Base-by-base conservation (phyloP, 2,113 vertebrate genomes). In the Sisor rabdophorus region DNA sequence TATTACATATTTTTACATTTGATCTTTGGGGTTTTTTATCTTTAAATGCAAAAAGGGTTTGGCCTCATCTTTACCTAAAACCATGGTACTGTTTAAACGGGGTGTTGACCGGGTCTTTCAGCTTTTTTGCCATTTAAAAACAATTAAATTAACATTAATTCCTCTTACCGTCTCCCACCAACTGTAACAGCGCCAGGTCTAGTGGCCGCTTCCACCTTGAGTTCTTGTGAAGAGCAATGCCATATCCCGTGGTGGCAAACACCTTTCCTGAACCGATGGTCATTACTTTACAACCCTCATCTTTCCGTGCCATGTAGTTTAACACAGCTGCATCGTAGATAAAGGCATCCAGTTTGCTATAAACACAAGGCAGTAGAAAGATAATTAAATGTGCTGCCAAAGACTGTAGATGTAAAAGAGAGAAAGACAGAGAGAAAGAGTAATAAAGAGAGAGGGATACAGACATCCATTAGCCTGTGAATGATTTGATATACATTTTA, bases 271-370 rank as follows among this genome's bases (percentile, higher is more conserved):
- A 94, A 80, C 95, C 95, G 12, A 96, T 97, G 78, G 95, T 97
- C 88, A 97, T 95, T 20, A 97, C 93, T 90, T 96, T 96, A 83
- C 95, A 97, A 79, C 95, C 95, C 65, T 97, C 95, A 7, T 95
- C 95, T 81, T 96, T 95, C 22, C 95, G 91, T 44, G 95, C 95
- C 95, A 97, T 95, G 78, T 97, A 97, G 86, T 96, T 97, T 60
- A 97, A 89, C 81, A 97, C 95, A 0, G 95, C 95, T 0, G 95
- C 94, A 0, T 96, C 95, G 1, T 96, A 96, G 86, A 96, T 96
- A 89, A 96, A 96, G 74, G 94, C 95, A 4, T 96, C 95, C 85
- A 96, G 90, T 85, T 96, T 96, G 82, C 95, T 96, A 87, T 77
- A 75, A 72, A 78, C 56, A 79, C 78, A 80, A 67, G 56, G 13